Percentiles rank a stretch among this genome's conserved stretches.
phyloP scores from a whole-genome alignment of 2,797 vertebrate species.

The Oryzias sinensis region DNA sequence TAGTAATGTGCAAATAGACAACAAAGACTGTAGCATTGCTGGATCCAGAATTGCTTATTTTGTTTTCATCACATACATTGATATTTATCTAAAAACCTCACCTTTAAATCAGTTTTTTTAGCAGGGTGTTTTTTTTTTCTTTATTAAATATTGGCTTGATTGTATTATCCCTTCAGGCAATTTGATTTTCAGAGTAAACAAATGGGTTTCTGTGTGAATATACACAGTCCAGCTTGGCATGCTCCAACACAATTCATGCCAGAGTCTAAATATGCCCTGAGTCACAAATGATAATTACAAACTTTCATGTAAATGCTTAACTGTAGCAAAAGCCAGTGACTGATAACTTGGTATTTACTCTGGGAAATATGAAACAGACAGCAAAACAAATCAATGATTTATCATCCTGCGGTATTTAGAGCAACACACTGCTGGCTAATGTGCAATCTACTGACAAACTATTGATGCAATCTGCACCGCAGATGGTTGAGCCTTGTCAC shows the following conservation, averaged over 20 bases:
- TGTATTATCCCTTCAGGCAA: slow-evolving; percentile 38
- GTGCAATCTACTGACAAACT: slow-evolving; percentile 59
- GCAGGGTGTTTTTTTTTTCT: not conserved
- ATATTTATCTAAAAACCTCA: slow-evolving; percentile 21
- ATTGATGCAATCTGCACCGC: slow-evolving; percentile 53
- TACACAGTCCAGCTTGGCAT: slow-evolving; percentile 39
- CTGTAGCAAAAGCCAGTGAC: slow-evolving; percentile 18
- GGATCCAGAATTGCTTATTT: slow-evolving; percentile 40
- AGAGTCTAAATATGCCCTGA: slow-evolving; percentile 34
- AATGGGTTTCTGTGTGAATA: slow-evolving; percentile 43
- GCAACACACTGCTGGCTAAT: slow-evolving; percentile 56
- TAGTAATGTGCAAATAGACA: slow-evolving; percentile 31
- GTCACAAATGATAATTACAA: slow-evolving; percentile 44
- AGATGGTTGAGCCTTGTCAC: too few species aligned
- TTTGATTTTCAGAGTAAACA: slow-evolving; percentile 54
- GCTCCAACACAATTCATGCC: slow-evolving; percentile 22
- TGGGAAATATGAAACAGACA: slow-evolving; percentile 16
- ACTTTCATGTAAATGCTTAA: slow-evolving; percentile 34
- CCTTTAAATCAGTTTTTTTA: not conserved
- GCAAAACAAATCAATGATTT: slow-evolving; percentile 21
- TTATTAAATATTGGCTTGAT: slow-evolving; percentile 42
- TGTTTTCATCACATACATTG: slow-evolving; percentile 16
- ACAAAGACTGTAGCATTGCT: slow-evolving; percentile 22
- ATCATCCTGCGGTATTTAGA: slow-evolving; percentile 50
- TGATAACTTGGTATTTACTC: slow-evolving; percentile 6